Evolutionary conservation across 92 coral and sea anemone species (phyloP), one percentile per base, ranked within the genome.

Genomic region (Blastomussa wellsi): DNA sequence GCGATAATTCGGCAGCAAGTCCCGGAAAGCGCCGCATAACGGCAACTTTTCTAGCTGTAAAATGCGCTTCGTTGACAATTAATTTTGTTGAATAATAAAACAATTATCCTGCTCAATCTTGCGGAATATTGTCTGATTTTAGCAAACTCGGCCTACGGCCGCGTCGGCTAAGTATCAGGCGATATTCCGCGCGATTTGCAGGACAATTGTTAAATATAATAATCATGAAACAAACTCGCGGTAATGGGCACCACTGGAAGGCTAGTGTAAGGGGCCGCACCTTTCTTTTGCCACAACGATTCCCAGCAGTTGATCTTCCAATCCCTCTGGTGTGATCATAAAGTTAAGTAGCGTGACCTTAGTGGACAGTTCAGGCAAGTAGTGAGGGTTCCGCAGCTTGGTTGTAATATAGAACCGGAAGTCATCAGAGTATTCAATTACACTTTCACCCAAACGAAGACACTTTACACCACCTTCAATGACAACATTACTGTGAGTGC

Each of bases 211-310:
- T n/a, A n/a, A n/a, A n/a, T n/a, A n/a, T n/a, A n/a, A n/a, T n/a
- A n/a, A n/a, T n/a, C n/a, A 9, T 6, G 33, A 44, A 13, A 41
- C 26, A 41, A 42, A 24, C 36, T 53, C 15, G 59, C 2, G 59
- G 33, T 12, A 29, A 22, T 31, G 35, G 79, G 26, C 29, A 57
- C 31, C 26, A 13, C 12, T 7, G 65, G 10, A 57, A 24, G 26
- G 65, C 5, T 15, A 5, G 32, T 76, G 33, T 47, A 76, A 76
- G 19, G 33, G 51, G 47, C 11, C 79, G 15, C 22, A 93, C 99
- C 98, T 95, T 79, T 97, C 99, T 86, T 97, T 97, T 39, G 99
- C 99, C 49, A 97, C 99, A 47, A 97, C 99, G 41, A 97, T 97
- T 53, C 99, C 99, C 57, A 97, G 90, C 66, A 97, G 86, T 74